Evolutionary conservation across 2,797 vertebrate genomes (phyloP).

Genomic region (Oryzias dopingdopingensis): DNA sequence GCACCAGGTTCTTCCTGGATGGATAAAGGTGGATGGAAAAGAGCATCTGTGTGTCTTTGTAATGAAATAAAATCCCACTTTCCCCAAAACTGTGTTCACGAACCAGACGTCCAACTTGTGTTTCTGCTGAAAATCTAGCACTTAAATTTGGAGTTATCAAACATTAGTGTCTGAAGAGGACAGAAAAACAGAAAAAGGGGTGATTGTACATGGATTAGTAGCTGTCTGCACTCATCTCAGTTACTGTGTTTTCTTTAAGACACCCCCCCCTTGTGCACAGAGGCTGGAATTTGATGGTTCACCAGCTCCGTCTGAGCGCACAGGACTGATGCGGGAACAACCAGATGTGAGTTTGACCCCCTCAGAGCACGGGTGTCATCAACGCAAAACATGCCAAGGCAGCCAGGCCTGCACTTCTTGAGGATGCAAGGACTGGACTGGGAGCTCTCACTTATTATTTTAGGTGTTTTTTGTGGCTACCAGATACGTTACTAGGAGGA

Average conservation of each 20-base stretch:
- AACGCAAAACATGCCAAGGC: conserved; percentile 39
- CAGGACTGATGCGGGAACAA: conserved; percentile 53
- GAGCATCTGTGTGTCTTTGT: too few relatives aligned
- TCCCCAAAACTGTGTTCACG: too few relatives aligned
- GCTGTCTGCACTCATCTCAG: conserved; percentile 57
- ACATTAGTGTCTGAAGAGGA: conserved; percentile 1
- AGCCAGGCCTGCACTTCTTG: conserved; percentile 5
- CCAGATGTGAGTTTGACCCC: conserved; percentile 66
- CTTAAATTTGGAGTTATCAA: background rate
- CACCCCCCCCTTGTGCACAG: conserved; percentile 24
- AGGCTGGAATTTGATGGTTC: conserved; percentile 53
- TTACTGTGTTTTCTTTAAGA: conserved; percentile 24
- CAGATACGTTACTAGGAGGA: background rate
- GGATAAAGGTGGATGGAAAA: too few relatives aligned
- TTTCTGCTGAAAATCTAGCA: background rate
- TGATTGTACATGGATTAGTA: conserved; percentile 40
- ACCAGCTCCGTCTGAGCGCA: conserved; percentile 62
- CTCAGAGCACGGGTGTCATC: conserved; percentile 34
- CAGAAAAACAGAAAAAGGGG: conserved; percentile 23
- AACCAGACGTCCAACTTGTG: too few relatives aligned
- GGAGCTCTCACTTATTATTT: conserved; percentile 4
- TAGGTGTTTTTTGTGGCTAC: background rate
- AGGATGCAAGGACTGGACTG: background rate
- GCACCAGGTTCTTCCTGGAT: too few relatives aligned
- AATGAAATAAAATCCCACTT: too few relatives aligned